These are phyloP conservation scores for Serrognathus titanus DNA, from an alignment of 2,888 invertebrate species.

Conservation along the genomic window DNA sequence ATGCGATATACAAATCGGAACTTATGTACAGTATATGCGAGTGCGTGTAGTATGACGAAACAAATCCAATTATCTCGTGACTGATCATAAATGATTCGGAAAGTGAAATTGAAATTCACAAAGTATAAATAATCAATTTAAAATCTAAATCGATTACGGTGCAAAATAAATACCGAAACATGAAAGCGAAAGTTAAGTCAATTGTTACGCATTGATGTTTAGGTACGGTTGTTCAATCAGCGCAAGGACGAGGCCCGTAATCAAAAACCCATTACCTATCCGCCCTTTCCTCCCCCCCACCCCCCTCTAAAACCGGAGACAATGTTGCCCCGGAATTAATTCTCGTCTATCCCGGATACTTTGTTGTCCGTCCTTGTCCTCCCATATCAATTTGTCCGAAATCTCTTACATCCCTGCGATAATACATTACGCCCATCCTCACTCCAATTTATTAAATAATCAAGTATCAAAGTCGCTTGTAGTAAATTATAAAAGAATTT, in stretches of 20 bases:
- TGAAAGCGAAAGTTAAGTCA: constrained; percentile 29
- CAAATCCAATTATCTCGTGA: no score
- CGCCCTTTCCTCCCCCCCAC: constrained; percentile 21
- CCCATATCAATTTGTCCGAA: constrained; percentile 26
- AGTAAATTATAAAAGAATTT: no score
- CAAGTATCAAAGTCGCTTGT: no score
- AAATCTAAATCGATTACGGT: background rate
- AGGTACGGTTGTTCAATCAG: constrained; percentile 31
- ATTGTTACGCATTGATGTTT: constrained; percentile 35
- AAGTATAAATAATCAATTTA: background rate
- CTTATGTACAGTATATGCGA: no score
- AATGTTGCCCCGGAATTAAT: constrained; percentile 26
- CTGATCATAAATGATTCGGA: no score
- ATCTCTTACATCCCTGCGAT: constrained; percentile 16
- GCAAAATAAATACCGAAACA: background rate
- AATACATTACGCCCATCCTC: constrained; percentile 19
- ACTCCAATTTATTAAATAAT: background rate
- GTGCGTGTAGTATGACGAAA: no score
- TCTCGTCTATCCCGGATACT: constrained; percentile 24
- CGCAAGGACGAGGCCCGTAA: constrained; percentile 36
- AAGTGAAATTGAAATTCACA: background rate
- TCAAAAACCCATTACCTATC: constrained; percentile 44
- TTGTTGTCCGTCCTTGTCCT: constrained; percentile 24
- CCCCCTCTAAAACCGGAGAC: constrained; percentile 21
- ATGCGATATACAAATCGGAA: no score